phyloP scores from a whole-genome alignment of 2,888 invertebrate genomes.

The Tenodera sinensis region DNA sequence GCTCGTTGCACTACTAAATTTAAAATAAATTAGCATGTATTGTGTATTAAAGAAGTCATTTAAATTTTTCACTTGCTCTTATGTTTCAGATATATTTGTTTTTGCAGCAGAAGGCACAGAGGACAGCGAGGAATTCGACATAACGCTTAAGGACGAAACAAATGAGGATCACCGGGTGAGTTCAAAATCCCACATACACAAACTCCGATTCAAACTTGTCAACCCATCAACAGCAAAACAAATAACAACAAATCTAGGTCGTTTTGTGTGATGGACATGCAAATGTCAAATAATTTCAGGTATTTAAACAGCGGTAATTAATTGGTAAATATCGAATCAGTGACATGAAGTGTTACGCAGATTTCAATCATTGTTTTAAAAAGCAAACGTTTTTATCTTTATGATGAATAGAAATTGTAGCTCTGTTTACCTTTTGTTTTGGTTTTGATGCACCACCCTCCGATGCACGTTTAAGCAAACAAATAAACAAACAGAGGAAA shows the following conservation, averaged over 20 bases:
- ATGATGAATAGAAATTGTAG: neutral
- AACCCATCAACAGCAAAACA: neutral
- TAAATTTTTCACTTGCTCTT: neutral
- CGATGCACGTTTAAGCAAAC: neutral
- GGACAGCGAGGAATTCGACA: neutral
- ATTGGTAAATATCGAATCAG: neutral
- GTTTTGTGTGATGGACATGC: neutral
- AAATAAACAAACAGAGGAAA: neutral
- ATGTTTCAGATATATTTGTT: neutral
- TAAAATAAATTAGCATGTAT: too few relatives aligned
- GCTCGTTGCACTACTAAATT: too few relatives aligned
- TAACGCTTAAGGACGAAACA: neutral
- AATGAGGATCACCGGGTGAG: conserved; percentile 4
- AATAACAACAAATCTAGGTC: neutral
- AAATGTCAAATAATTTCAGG: neutral
- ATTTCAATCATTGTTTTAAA: neutral
- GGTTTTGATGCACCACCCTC: neutral
- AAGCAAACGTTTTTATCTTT: neutral
- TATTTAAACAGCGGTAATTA: neutral
- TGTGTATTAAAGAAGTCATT: too few relatives aligned
- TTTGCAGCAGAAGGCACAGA: neutral
- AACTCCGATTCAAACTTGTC: neutral
- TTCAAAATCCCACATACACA: neutral
- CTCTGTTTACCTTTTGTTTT: neutral
- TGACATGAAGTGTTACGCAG: neutral